Conservation (phyloP, 2,113 vertebrate genomes). For the Girardinichthys multiradiatus region DNA sequence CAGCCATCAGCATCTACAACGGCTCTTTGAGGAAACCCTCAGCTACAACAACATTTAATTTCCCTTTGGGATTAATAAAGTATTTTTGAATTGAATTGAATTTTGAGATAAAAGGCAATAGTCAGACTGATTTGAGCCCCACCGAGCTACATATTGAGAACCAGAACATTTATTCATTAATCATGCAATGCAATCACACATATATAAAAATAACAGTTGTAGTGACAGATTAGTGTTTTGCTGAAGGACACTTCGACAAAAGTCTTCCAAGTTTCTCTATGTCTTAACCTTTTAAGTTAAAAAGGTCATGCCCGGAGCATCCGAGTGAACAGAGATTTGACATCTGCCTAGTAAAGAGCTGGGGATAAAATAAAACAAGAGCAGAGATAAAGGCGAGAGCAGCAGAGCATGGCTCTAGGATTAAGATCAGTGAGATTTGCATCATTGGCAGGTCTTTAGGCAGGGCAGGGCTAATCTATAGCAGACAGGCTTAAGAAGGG, state of each 20-base stretch:
- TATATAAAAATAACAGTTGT: too few species aligned
- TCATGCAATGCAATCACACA: not conserved
- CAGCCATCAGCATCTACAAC: too few species aligned
- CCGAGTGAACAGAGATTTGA: slow-evolving; percentile 42
- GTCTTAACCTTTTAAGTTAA: slow-evolving; percentile 35
- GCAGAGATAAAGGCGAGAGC: slow-evolving; percentile 53
- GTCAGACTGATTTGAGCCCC: not conserved
- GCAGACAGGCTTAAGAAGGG: slow-evolving; percentile 76
- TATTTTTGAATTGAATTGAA: too few species aligned
- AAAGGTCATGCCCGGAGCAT: slow-evolving; percentile 51
- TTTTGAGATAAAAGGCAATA: not conserved
- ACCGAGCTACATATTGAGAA: not conserved
- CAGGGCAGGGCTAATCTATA: slow-evolving; percentile 74
- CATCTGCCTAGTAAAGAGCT: slow-evolving; percentile 53
- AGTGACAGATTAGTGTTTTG: too few species aligned
- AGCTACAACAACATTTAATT: too few species aligned
- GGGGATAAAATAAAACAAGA: slow-evolving; percentile 43
- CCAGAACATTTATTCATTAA: not conserved
- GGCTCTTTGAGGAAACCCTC: too few species aligned
- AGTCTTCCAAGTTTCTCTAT: not conserved
- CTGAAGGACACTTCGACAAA: not conserved
- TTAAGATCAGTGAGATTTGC: slow-evolving; percentile 79
- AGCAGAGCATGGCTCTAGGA: slow-evolving; percentile 71
- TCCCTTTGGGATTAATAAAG: too few species aligned
- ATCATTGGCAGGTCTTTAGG: slow-evolving; percentile 74